Evolutionary conservation across 1,140 invertebrate genomes (phyloP).

Genomic region (Charaxes varanes): DNA sequence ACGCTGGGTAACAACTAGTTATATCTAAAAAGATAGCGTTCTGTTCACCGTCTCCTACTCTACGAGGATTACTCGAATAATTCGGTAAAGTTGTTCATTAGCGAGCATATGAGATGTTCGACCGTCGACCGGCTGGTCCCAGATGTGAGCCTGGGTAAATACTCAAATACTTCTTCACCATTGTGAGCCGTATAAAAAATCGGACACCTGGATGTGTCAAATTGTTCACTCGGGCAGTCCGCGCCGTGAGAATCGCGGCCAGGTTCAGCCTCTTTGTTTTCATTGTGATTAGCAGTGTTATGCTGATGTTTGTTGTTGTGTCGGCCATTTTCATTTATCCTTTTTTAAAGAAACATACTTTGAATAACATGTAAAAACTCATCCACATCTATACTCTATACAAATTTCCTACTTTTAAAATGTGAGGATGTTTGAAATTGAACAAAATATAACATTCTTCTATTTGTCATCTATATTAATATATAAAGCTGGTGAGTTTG

Average conservation of each 20-base stretch:
- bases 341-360: too few relatives aligned
- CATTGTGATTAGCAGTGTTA: constrained; percentile 36
- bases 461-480: too few relatives aligned
- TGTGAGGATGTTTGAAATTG: too few relatives aligned
- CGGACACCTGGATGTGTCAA: constrained; percentile 71
- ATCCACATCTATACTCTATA: too few relatives aligned
- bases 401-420: too few relatives aligned
- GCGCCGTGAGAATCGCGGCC: constrained; percentile 52
- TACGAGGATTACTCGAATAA: constrained; percentile 31
- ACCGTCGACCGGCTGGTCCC: constrained; percentile 36
- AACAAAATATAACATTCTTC: too few relatives aligned
- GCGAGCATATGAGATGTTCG: constrained; percentile 60
- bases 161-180: constrained; percentile 52
- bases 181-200: constrained; percentile 63
- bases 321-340: too few relatives aligned
- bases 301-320: constrained; percentile 20
- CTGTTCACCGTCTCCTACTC: background rate
- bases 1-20: too few relatives aligned
- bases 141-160: constrained; percentile 66
- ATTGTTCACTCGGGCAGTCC: constrained; percentile 58
- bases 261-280: constrained; percentile 27
- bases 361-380: too few relatives aligned
- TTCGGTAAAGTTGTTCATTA: constrained; percentile 48
- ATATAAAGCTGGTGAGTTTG: too few relatives aligned
- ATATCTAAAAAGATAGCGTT: too few relatives aligned